Base-by-base conservation (phyloP, 2,113 vertebrate species). In the Galemys pyrenaicus region DNA sequence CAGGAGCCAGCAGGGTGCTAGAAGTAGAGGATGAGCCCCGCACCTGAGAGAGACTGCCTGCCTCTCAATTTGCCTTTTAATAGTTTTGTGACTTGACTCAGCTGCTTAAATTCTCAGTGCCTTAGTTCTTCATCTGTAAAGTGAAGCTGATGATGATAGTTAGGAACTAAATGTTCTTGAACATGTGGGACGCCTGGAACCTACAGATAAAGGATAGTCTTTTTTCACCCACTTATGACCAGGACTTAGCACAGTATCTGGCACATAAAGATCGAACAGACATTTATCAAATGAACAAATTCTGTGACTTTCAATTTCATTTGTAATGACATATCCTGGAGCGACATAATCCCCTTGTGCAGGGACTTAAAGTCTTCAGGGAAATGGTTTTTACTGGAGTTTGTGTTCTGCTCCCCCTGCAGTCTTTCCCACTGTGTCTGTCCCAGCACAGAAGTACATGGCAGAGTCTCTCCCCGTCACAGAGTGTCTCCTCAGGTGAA, bases 381-480 rank as follows among this genome's bases (percentile, higher is more conserved):
- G 37, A 24, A 39, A n/a, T 20, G 19, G 30, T 46, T 30, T 17
- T 39, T 3, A 30, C 41, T 70, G 1, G 10, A 10, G 11, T 92
- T 92, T 93, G 58, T 64, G 54, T 54, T 62, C 68, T 74, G 74
- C 46, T 71, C 13, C 16, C 37, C 49, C 58, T 28, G 35, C 2
- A 79, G 15, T 70, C 74, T 30, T 20, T 41, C 49, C 6, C 68
- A 87, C 87, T 91, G 91, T 89, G 92, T 92, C 90, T 7, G 12
- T 86, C 58, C 85, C 91, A 56, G 80, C 93, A 95, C 93, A 95
- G 68, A 95, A 96, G 83, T 96, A 96, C 54, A 91, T 49, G 7
- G 87, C 93, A 11, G 75, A 81, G 20, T 97, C 94, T 0, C 70
- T 92, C 65, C 49, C 8, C 16, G 58, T 16, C 4, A 54, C 60